Evolutionary conservation across 1,140 invertebrate species (phyloP), one percentile per base, ranked within the genome.

Genomic region (Muscidifurax raptorellus): DNA sequence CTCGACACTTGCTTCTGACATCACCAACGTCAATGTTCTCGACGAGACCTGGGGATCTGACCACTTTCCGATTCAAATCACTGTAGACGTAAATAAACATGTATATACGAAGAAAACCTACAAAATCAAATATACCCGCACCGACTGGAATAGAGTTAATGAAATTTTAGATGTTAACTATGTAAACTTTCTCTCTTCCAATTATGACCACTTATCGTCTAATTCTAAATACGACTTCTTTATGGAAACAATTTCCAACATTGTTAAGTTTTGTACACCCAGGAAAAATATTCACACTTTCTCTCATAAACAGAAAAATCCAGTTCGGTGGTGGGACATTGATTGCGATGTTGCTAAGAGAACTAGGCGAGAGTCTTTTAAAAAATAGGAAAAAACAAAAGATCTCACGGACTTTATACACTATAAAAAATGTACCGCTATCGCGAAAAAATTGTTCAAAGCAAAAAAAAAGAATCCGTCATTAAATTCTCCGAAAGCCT

Each of bases 41-140:
- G 86, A 89, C 7, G 86, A 90, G 71, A 82, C 86, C 28, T 88
- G 88, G 86, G 87, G 88, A 32, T 90, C 89, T 80, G 90, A 91
- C 71, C 89, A 91, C 67, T 89, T 86, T 36, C 91, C 89, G 12
- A 89, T 90, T 30, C 77, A 85, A 25, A 84, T 89, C 52, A 85
- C 77, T 28, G 28, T 89, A n/a, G 25, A 84, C 28, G 85, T 87
- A 22, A 40, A 83, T 78, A 77, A 86, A 80, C 81, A 84, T 30
- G 87, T 78, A n/a, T 80, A 83, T 64, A 12, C 66, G 25, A 75
- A 36, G n/a, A 59, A 66, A 7, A 44, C 69, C 44, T 71, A 71
- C 13, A 87, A 85, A 84, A 10, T 87, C 5, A 83, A 81, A 36
- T 78, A 64, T 25, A 67, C 40, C 59, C n/a, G 75, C 7, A 71